These are phyloP conservation scores for Netelia virgata DNA, from an alignment of 2,888 invertebrate genomes.

Conservation along the genomic window DNA sequence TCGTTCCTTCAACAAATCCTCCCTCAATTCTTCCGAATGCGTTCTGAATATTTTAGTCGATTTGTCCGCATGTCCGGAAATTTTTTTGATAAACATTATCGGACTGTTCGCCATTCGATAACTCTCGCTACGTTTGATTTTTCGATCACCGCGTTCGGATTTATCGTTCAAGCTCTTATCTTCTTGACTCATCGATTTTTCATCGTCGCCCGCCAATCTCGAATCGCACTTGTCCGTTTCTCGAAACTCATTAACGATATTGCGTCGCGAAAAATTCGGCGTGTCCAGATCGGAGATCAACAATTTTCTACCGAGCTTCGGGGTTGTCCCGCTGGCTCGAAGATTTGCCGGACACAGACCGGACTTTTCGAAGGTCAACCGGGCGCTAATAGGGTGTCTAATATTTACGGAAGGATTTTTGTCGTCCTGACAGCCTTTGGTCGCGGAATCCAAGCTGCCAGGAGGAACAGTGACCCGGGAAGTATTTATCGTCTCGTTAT, in stretches of 20 bases:
- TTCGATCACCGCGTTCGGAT: conserved; percentile 78
- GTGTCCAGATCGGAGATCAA: conserved; percentile 79
- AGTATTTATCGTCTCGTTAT: conserved; percentile 36
- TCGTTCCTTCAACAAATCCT: conserved; percentile 87
- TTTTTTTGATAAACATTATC: conserved; percentile 88
- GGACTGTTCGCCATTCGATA: conserved; percentile 93
- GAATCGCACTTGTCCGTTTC: conserved; percentile 50
- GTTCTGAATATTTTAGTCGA: conserved; percentile 80
- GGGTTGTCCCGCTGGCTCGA: conserved; percentile 78
- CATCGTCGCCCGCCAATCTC: conserved; percentile 40
- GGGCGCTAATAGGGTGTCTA: conserved; percentile 61
- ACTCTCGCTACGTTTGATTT: conserved; percentile 93
- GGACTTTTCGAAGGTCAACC: conserved; percentile 76
- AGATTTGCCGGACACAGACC: conserved; percentile 74
- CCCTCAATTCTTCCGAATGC: conserved; percentile 82
- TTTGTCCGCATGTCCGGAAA: conserved; percentile 75
- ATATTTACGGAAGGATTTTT: not conserved
- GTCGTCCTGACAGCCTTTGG: conserved; percentile 32
- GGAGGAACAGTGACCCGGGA: conserved; percentile 48
- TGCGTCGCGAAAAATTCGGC: conserved; percentile 66
- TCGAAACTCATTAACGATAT: conserved; percentile 18
- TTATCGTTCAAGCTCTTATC: conserved; percentile 46
- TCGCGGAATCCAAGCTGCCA: conserved; percentile 23
- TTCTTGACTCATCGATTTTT: conserved; percentile 51
- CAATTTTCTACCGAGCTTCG: conserved; percentile 80